These are phyloP conservation scores for Poecilia gillii DNA, from an alignment of 2,797 vertebrate species.

Conservation along the genomic window DNA sequence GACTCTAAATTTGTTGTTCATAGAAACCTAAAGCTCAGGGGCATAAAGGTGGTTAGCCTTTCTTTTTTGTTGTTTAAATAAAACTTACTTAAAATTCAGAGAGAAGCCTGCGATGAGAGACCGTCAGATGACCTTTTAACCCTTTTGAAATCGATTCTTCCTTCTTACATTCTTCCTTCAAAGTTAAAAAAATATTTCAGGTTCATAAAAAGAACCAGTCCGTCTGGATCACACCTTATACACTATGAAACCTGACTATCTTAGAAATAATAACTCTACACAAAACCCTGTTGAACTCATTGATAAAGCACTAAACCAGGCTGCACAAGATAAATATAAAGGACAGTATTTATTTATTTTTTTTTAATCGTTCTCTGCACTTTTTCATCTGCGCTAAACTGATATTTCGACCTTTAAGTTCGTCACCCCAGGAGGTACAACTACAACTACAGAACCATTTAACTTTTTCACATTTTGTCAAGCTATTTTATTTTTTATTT, in stretches of 20 bases:
- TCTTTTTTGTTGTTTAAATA: neutral
- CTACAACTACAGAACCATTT: neutral
- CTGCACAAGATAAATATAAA: neutral
- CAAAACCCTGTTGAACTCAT: neutral
- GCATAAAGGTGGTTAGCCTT: conserved; percentile 16
- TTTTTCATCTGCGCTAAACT: neutral
- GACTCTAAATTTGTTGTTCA: conserved; percentile 13
- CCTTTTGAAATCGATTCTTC: conserved; percentile 37
- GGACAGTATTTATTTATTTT: neutral
- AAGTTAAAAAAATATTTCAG: conserved; percentile 13
- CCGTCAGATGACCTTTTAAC: conserved; percentile 62
- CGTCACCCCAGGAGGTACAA: neutral
- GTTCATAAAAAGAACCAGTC: conserved; percentile 3
- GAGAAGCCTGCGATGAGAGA: neutral
- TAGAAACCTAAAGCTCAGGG: conserved; percentile 15
- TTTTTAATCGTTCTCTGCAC: neutral
- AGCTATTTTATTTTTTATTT: neutral
- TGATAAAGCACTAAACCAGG: neutral
- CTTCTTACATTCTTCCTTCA: conserved; percentile 13
- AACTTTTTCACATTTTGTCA: conserved; percentile 1
- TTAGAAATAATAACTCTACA: neutral
- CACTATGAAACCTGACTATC: neutral
- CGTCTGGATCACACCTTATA: neutral
- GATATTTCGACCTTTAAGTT: neutral
- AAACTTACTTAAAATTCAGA: neutral